phyloP scores from a whole-genome alignment of 2,888 invertebrate species.

The Drosophila phalerata region DNA sequence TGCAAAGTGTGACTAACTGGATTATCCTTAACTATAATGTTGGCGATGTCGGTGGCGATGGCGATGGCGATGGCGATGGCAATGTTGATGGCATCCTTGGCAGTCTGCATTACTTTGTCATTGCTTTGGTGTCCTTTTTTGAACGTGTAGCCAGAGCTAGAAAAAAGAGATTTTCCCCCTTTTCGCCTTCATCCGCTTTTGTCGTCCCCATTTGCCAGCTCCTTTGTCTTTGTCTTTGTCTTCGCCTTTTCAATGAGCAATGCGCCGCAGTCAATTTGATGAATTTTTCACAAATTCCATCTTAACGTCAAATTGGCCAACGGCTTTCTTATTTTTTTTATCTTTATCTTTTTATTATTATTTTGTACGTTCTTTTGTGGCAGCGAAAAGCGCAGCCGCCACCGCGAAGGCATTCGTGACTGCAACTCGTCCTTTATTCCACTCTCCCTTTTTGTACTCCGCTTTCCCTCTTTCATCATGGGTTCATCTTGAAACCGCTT shows the following conservation, averaged over 20 bases:
- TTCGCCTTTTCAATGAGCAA: conserved; percentile 64
- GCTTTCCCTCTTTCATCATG: conserved; percentile 1
- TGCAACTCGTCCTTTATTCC: not conserved
- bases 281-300: conserved; percentile 78
- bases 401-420: conserved; percentile 30
- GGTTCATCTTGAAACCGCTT: conserved; percentile 62
- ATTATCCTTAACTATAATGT: conserved; percentile 40
- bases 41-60: conserved; percentile 1
- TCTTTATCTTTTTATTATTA: too few relatives aligned
- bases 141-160: not conserved
- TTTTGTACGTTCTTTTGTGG: conserved; percentile 32
- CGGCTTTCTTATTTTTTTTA: conserved; percentile 27
- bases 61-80: not conserved
- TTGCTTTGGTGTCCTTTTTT: conserved; percentile 19
- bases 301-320: conserved; percentile 78
- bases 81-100: conserved; percentile 1
- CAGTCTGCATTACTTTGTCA: conserved; percentile 20
- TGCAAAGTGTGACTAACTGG: conserved; percentile 68
- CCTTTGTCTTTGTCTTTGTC: conserved; percentile 17
- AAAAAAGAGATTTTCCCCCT: not conserved
- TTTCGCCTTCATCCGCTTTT: not conserved
- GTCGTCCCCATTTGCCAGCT: not conserved
- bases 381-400: conserved; percentile 63
- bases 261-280: conserved; percentile 75
- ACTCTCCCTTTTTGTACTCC: not conserved